phyloP scores from a whole-genome alignment of 2,888 invertebrate species.

The Carpatolechia fugitivella region DNA sequence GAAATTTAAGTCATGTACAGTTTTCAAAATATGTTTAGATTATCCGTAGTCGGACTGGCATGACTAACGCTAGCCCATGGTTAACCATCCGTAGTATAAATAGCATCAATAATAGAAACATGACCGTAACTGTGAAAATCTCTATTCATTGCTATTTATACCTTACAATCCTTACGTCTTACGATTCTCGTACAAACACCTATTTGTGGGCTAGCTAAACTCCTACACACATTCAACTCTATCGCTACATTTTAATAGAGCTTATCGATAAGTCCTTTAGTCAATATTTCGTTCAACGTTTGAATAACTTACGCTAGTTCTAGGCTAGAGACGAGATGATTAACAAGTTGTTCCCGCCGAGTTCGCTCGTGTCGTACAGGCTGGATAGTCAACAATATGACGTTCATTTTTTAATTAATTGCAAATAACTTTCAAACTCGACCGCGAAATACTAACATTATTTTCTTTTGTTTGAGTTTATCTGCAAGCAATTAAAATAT shows the following conservation, averaged over 20 bases:
- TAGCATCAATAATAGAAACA: no score
- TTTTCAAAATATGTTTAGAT: no score
- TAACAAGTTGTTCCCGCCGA: slow-evolving; percentile 65
- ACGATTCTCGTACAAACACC: no score
- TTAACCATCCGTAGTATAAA: no score
- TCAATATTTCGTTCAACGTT: slow-evolving; percentile 57
- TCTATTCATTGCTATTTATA: no score
- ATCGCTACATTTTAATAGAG: slow-evolving; percentile 51
- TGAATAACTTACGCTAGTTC: slow-evolving; percentile 51
- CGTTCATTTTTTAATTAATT: background rate
- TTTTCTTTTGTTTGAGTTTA: no score
- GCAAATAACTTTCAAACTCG: background rate
- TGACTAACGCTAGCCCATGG: no score
- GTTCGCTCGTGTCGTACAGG: slow-evolving; percentile 41
- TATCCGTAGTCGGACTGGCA: no score
- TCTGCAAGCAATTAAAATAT: no score
- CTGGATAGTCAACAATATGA: background rate
- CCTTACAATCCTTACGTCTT: background rate
- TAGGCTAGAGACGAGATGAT: slow-evolving; percentile 53
- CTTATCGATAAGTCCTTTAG: slow-evolving; percentile 48
- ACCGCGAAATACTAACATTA: background rate
- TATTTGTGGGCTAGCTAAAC: background rate
- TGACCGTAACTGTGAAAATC: no score
- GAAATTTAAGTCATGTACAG: no score
- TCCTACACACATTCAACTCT: background rate